Percentiles rank a stretch among this genome's conserved stretches.
Conservation (phyloP, 2,113 vertebrate species). For the Tupaia chinensis region DNA sequence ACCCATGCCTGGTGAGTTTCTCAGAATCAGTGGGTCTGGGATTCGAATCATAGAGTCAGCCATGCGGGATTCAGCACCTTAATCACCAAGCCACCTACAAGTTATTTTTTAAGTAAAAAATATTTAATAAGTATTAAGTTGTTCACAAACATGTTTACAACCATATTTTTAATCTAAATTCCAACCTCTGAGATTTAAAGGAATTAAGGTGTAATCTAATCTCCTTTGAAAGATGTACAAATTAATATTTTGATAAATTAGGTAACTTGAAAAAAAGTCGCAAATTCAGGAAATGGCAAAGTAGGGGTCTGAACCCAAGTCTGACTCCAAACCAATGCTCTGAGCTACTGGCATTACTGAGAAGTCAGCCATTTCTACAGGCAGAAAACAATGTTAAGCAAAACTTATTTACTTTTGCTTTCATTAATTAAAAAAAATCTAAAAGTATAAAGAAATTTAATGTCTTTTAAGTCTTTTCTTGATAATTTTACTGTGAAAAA, state of each 20-base stretch:
- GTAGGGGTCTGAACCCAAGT: neutral
- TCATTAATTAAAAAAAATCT: neutral
- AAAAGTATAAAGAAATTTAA: neutral
- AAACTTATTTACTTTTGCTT: neutral
- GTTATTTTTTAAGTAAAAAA: neutral
- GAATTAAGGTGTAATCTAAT: neutral
- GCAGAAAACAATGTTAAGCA: neutral
- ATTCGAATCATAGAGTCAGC: too few species aligned
- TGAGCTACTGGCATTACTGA: neutral
- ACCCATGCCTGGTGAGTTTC: too few species aligned
- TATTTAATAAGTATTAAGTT: neutral
- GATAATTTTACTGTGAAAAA: conserved; percentile 34
- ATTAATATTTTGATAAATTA: neutral
- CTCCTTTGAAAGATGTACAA: neutral
- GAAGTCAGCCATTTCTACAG: neutral
- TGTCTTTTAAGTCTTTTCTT: neutral
- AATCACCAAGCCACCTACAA: too few species aligned
- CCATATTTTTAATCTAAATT: neutral
- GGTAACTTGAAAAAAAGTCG: conserved; percentile 26
- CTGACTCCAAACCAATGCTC: neutral
- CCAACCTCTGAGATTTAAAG: conserved; percentile 10
- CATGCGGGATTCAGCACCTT: too few species aligned
- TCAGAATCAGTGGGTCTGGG: too few species aligned
- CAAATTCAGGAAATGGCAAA: neutral
- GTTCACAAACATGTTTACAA: neutral